Conservation (phyloP, 1,140 invertebrate species). For the Cephus cinctus region DNA sequence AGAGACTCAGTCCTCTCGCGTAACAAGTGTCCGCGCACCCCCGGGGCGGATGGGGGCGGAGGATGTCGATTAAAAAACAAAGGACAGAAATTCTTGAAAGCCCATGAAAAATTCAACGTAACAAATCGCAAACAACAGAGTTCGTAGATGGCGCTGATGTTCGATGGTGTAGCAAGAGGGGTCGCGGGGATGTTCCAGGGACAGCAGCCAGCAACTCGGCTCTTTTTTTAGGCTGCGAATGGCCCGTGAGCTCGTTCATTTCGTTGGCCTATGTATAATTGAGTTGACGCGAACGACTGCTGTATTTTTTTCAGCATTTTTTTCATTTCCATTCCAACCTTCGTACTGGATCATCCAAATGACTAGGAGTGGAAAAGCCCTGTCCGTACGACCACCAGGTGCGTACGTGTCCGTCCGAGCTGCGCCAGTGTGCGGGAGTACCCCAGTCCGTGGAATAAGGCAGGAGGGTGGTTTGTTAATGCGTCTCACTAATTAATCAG, state of each 20-base stretch:
- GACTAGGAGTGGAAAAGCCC: background rate
- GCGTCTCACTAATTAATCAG: slow-evolving; percentile 6
- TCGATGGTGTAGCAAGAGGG: background rate
- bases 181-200: background rate
- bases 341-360: background rate
- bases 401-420: background rate
- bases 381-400: background rate
- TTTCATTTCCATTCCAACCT: background rate
- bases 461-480: slow-evolving; percentile 4
- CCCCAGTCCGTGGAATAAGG: background rate
- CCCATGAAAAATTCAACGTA: background rate
- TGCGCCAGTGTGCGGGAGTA: background rate
- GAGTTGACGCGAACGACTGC: slow-evolving; percentile 4
- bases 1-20: too few species aligned
- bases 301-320: background rate
- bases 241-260: background rate
- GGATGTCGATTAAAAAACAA: background rate
- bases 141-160: background rate
- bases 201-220: background rate
- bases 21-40: background rate
- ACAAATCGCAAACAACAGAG: background rate
- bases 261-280: slow-evolving; percentile 6
- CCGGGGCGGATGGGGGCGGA: background rate
- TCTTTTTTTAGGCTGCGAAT: background rate
- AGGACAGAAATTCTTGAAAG: background rate